phyloP scores from a whole-genome alignment of 1,140 invertebrate genomes.

The Formica selysi region DNA sequence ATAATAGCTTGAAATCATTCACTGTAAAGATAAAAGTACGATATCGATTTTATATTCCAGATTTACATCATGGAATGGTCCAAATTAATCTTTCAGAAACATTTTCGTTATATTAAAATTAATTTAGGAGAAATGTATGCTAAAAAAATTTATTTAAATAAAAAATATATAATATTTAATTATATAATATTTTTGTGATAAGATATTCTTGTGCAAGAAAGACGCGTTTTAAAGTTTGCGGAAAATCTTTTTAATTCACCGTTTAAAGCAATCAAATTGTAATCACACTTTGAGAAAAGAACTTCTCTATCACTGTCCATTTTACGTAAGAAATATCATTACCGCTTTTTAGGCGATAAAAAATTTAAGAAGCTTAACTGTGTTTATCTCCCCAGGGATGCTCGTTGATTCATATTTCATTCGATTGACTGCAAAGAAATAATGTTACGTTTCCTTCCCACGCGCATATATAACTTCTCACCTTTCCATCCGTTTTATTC shows the following conservation, averaged over 20 bases:
- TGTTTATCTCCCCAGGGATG: not conserved
- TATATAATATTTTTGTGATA: not conserved
- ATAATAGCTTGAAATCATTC: not conserved
- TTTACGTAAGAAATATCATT: slow-evolving; percentile 3
- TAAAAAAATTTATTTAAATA: not conserved
- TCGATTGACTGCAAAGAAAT: not conserved
- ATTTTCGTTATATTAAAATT: not conserved
- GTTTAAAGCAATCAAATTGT: not conserved
- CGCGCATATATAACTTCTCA: slow-evolving; percentile 5
- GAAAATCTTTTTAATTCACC: not conserved
- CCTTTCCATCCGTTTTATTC: not conserved
- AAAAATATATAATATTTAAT: not conserved
- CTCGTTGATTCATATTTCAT: slow-evolving; percentile 32
- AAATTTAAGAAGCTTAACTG: slow-evolving; percentile 1
- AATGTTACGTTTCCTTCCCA: not conserved
- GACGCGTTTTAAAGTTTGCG: not conserved
- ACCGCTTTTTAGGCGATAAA: not conserved
- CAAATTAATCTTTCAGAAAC: slow-evolving; percentile 2
- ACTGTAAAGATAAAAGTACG: not conserved
- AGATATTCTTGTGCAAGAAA: not conserved
- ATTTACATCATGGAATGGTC: not conserved
- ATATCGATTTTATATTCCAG: not conserved
- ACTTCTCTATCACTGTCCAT: not conserved
- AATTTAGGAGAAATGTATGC: not conserved
- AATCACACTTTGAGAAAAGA: not conserved